phyloP scores from a whole-genome alignment of 2,888 invertebrate genomes.

The Caenorhabditis sp. region DNA sequence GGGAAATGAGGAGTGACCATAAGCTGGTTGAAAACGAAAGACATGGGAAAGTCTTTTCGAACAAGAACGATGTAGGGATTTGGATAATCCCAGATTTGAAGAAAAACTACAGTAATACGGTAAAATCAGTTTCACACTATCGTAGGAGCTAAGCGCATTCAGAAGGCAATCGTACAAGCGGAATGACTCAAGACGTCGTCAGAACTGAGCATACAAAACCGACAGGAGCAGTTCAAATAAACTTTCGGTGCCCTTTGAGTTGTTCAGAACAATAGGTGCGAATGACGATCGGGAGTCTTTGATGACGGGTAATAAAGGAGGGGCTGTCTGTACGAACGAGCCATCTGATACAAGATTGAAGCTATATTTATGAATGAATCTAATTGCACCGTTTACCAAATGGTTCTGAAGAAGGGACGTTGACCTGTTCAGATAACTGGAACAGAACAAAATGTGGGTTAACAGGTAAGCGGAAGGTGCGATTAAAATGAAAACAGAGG shows the following conservation, averaged over 20 bases:
- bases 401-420: too few species aligned
- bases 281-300: neutral
- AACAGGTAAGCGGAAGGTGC: conserved; percentile 7
- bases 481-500: conserved; percentile 11
- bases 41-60: too few species aligned
- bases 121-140: too few species aligned
- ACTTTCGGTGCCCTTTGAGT: conserved; percentile 34
- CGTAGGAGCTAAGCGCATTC: too few species aligned
- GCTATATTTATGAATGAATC: too few species aligned
- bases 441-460: too few species aligned
- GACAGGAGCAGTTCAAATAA: conserved; percentile 29
- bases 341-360: neutral
- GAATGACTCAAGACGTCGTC: neutral
- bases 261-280: conserved; percentile 21
- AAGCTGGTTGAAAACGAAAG: conserved; percentile 9
- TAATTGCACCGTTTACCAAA: too few species aligned
- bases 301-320: neutral
- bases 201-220: conserved; percentile 36
- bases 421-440: too few species aligned
- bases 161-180: neutral
- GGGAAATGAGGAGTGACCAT: conserved; percentile 13
- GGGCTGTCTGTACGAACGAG: neutral
- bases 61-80: too few species aligned
- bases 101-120: too few species aligned
- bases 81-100: too few species aligned